Base-by-base conservation (phyloP, 23 tunicate species). In the Styela clava region DNA sequence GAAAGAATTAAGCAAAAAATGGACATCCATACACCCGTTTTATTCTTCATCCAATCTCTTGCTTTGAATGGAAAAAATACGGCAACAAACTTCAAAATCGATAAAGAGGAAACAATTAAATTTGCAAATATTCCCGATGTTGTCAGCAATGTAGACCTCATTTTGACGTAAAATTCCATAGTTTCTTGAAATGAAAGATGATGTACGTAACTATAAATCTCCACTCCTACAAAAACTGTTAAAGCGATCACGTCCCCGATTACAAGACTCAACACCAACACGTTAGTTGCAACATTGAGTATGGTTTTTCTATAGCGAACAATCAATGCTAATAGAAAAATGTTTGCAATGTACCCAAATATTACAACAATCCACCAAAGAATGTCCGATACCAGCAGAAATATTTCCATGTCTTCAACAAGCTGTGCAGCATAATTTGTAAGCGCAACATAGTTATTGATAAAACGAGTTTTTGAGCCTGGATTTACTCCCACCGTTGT, bases 1-100 rank as follows among this genome's bases (percentile, higher is more conserved):
- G 71, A 25, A 3, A 65, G 16, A 65, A 7, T 3, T 5, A 65
- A 16, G 5, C 16, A 25, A 28, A 65, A 3, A 16, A 16, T 7
- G 31, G 31, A 26, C 9, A 28, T 28, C 31, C 31, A 25, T 28
- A 65, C 5, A 5, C 31, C 71, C 16, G 71, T 65, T 28, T 28
- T 65, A 26, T 65, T 65, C 16, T 65, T 65, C 71, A 65, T 26
- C 71, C 71, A 65, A 7, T 5, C 9, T 28, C 31, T 65, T 5
- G 71, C 71, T 65, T 65, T 65, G 71, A 65, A 65, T 28, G 71
- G 71, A 65, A 65, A 65, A 65, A 5, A 65, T 26, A 65, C 71
- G 16, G 71, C 71, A 65, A 65, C 16, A 65, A 65, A 65, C 71
- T 65, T 65, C 7, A 25, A 16, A 65, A 26, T 65, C 31, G 71